Evolutionary conservation across 2,113 vertebrate species (phyloP), one percentile per base, ranked within the genome.

Genomic region (Carollia perspicillata): DNA sequence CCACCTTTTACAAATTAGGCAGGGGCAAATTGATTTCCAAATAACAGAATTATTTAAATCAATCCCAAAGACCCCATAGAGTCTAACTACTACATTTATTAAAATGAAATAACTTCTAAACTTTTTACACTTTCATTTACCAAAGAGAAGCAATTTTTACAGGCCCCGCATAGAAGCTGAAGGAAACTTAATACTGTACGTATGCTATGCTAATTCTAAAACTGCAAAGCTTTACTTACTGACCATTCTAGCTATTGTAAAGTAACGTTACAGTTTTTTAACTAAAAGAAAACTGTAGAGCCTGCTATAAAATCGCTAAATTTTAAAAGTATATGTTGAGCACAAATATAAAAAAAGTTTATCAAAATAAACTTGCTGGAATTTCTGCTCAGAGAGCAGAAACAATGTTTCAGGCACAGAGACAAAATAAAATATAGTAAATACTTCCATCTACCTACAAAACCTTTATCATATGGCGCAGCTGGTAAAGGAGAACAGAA

Each of bases 341-440:
- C 4, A 79, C 47, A n/a, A n/a, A n/a, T n/a, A n/a, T n/a, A n/a
- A n/a, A n/a, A n/a, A n/a, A n/a, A n/a, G n/a, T 83, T 93, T 79
- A 60, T 93, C 90, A 87, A 90, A 96, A 87, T 53, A 94, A 91
- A 84, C 74, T 33, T 84, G 51, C 30, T 94, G 35, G 22, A 85
- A 92, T 94, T 94, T 96, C 89, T 95, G 30, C 65, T 93, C 49
- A 83, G 40, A 95, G 95, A 90, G 4, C 17, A 92, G 42, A 94
- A 87, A 86, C 28, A 79, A 28, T 80, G n/a, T 84, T 96, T 90
- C 89, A 95, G 77, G 65, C 94, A 78, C 14, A 55, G 3, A n/a
- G 69, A 93, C 42, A 97, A 95, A 93, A 95, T 96, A 86, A 92
- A 93, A 87, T 30, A 71, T 9, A 96, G 35, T 72, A 92, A 95